Conservation (phyloP, 2,113 vertebrate genomes). For the Ancistrus triradiatus region DNA sequence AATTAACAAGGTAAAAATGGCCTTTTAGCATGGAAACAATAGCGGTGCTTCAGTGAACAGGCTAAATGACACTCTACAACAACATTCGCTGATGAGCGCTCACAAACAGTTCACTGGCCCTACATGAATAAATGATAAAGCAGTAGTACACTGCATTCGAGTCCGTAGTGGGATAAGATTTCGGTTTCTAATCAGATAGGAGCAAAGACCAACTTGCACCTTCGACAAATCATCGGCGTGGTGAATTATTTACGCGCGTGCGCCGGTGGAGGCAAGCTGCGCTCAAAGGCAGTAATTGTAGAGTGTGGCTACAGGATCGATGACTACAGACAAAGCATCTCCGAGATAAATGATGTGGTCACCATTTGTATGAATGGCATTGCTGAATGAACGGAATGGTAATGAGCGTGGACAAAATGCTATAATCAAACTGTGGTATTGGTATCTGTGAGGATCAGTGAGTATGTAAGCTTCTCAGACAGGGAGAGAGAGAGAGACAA, state of each 20-base stretch:
- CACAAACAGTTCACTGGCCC: conserved; percentile 1
- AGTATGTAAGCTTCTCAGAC: background rate
- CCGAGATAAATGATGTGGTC: conserved; percentile 17
- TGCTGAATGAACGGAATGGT: background rate
- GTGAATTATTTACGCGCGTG: conserved; percentile 44
- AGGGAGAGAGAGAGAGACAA: background rate
- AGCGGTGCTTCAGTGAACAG: background rate
- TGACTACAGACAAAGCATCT: conserved; percentile 32
- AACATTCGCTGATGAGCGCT: conserved; percentile 19
- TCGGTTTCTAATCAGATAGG: conserved; percentile 15
- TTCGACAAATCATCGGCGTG: conserved; percentile 39
- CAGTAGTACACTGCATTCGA: background rate
- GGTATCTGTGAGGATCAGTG: background rate
- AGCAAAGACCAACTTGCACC: conserved; percentile 36
- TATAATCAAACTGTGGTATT: background rate
- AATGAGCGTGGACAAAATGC: background rate
- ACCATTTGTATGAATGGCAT: conserved; percentile 9
- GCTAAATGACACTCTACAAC: conserved; percentile 29
- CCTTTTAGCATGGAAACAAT: conserved; percentile 30
- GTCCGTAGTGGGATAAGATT: conserved; percentile 10
- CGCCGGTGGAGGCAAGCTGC: conserved; percentile 17
- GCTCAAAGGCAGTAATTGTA: conserved; percentile 34
- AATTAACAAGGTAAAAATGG: conserved; percentile 27
- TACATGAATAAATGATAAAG: conserved; percentile 34
- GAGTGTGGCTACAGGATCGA: conserved; percentile 34